phyloP scores from a whole-genome alignment of 2,797 vertebrate genomes.

The Squalus acanthias region DNA sequence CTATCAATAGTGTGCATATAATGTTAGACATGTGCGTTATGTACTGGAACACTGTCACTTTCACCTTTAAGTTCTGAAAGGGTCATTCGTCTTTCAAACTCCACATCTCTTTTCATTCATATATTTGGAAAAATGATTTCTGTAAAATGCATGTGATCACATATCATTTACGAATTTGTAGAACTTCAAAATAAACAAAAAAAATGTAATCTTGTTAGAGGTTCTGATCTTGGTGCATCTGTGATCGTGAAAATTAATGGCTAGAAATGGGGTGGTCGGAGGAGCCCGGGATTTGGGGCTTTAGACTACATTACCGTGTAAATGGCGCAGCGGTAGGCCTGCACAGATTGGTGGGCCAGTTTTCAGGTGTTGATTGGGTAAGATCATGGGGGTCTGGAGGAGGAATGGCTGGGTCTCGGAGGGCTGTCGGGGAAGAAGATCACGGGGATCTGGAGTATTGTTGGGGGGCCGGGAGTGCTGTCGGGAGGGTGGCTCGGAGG shows the following conservation, averaged over 20 bases:
- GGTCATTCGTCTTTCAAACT: not conserved
- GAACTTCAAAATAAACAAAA: not conserved
- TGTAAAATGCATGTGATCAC: not conserved
- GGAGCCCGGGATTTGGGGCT: too few relatives aligned
- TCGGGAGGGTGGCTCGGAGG: too few relatives aligned
- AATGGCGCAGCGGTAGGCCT: too few relatives aligned
- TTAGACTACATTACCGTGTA: too few relatives aligned
- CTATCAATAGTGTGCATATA: not conserved
- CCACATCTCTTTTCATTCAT: not conserved
- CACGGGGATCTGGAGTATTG: too few relatives aligned
- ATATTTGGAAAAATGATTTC: not conserved
- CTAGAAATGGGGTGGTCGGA: too few relatives aligned
- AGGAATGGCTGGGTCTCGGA: too few relatives aligned
- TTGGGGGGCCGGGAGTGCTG: too few relatives aligned
- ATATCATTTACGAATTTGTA: not conserved
- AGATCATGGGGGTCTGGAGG: too few relatives aligned
- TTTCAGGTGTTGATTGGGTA: too few relatives aligned
- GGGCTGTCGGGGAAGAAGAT: too few relatives aligned
- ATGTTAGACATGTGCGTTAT: not conserved
- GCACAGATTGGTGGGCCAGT: too few relatives aligned
- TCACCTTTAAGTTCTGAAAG: not conserved
- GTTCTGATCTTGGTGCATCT: not conserved
- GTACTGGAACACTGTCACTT: not conserved
- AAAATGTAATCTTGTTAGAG: not conserved
- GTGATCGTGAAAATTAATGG: slow-evolving; percentile 40